Evolutionary conservation across 2,888 invertebrate genomes (phyloP).

Genomic region (Augiades crinisus): DNA sequence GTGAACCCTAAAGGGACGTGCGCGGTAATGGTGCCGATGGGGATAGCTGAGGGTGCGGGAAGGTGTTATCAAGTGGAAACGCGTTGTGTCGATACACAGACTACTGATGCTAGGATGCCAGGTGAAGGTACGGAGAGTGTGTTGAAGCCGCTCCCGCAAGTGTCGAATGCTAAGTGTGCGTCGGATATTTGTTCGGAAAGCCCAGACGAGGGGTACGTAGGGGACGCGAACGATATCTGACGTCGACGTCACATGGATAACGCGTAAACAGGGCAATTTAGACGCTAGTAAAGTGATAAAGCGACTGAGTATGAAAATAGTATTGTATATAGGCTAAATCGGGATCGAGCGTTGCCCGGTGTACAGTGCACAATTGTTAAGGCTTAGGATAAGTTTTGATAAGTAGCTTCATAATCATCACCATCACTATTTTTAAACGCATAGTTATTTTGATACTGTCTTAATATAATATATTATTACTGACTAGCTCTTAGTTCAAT

Average conservation of each 20-base stretch:
- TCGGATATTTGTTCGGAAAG: conserved; percentile 86
- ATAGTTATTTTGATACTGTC: conserved; percentile 25
- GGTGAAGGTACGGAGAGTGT: conserved; percentile 63
- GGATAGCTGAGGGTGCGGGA: conserved; percentile 65
- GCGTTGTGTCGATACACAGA: conserved; percentile 83
- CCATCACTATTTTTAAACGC: conserved; percentile 21
- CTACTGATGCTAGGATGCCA: conserved; percentile 72
- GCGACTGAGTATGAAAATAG: conserved; percentile 74
- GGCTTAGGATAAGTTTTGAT: conserved; percentile 22
- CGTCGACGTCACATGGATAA: conserved; percentile 74
- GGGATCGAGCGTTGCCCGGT: conserved; percentile 10
- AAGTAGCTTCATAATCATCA: conserved; percentile 19
- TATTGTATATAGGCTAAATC: conserved; percentile 47
- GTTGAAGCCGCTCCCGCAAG: conserved; percentile 69
- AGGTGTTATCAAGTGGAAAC: conserved; percentile 79
- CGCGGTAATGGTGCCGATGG: conserved; percentile 75
- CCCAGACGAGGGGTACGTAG: conserved; percentile 94
- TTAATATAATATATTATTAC: conserved; percentile 7
- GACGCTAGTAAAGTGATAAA: conserved; percentile 74
- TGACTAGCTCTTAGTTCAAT: conserved; percentile 6
- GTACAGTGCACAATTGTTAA: conserved; percentile 36
- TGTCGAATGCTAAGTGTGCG: conserved; percentile 73
- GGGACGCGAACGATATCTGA: conserved; percentile 89
- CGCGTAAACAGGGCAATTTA: conserved; percentile 68
- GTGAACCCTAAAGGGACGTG: conserved; percentile 76